Evolutionary conservation across 1,140 invertebrate species (phyloP).

Genomic region (Mercenaria mercenaria): DNA sequence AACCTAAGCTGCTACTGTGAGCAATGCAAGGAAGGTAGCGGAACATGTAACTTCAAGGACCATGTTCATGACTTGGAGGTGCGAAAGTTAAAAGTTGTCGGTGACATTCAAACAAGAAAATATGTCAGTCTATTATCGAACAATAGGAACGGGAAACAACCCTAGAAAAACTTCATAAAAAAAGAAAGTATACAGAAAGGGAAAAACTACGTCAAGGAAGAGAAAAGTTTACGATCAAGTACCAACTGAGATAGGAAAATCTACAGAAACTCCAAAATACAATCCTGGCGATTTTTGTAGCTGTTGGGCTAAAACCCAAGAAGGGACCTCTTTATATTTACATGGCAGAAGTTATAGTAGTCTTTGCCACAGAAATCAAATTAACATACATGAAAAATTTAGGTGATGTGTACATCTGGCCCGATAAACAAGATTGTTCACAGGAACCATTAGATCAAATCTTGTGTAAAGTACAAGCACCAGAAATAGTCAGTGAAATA

Average conservation of each 20-base stretch:
- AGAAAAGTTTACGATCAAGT: too few species aligned
- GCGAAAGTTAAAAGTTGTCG: conserved; percentile 14
- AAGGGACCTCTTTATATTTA: conserved; percentile 54
- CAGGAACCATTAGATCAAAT: too few species aligned
- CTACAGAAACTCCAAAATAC: conserved; percentile 9
- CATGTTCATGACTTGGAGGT: conserved; percentile 40
- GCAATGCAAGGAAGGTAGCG: conserved; percentile 39
- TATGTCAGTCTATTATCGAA: background rate
- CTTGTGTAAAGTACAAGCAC: too few species aligned
- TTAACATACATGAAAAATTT: conserved; percentile 55
- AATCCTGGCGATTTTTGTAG: conserved; percentile 35
- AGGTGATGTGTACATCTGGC: conserved; percentile 23
- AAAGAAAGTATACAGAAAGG: too few species aligned
- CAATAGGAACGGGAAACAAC: too few species aligned
- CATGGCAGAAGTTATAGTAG: conserved; percentile 52
- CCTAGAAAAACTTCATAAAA: too few species aligned
- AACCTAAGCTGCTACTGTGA: conserved; percentile 61
- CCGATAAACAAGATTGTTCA: too few species aligned
- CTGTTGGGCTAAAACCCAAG: conserved; percentile 49
- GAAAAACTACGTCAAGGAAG: too few species aligned
- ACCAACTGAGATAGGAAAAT: too few species aligned
- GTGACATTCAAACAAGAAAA: conserved; percentile 31
- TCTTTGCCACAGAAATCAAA: conserved; percentile 24
- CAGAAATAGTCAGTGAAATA: too few species aligned
- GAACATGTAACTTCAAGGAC: conserved; percentile 36